Evolutionary conservation across 2,888 invertebrate genomes (phyloP), one percentile per base, ranked within the genome.

Genomic region (Dicyrtomina minuta): DNA sequence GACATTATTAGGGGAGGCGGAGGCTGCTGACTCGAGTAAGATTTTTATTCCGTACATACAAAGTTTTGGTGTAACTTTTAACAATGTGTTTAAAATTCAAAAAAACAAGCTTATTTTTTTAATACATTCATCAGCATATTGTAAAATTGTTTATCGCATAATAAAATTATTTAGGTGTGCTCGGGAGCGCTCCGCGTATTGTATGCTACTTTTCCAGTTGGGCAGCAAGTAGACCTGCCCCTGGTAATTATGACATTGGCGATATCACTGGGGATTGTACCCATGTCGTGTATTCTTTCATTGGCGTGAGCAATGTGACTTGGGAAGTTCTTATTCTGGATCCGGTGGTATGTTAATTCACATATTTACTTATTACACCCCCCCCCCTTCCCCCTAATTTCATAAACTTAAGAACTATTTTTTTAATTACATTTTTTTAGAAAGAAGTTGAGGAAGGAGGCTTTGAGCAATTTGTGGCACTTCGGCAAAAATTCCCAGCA

Each of bases 241-340:
- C 90, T 8, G 93, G 93, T 0, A 86, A 88, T 43, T 93, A 93
- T 80, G 88, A 87, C 17, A 87, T 93, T 74, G 89, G 92, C 67
- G 92, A 93, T 81, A 86, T 93, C 59, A 93, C 93, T 0, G 89
- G 87, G 0, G 88, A 90, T 73, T 93, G 93, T 81, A 93, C 93
- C 0, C 93, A 94, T 81, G 81, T 93, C 53, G 88, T 94, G 64
- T 93, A 93, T 83, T 92, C 93, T 2, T 93, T 94, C 82, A 89
- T 93, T 75, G 93, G 93, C 0, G 89, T 93, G 72, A 87, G 90
- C 77, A 89, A 92, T 81, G 87, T 87, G 33, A 87, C 86, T 15
- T 89, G 90, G 87, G 88, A 89, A 78, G 87, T 92, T 5, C 84
- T 92, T 10, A 84, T 93, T 24, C 88, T 93, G 60, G 93, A 93